Evolutionary conservation across 2,113 vertebrate genomes (phyloP), one percentile per base, ranked within the genome.

Genomic region (Hiodon alosoides): DNA sequence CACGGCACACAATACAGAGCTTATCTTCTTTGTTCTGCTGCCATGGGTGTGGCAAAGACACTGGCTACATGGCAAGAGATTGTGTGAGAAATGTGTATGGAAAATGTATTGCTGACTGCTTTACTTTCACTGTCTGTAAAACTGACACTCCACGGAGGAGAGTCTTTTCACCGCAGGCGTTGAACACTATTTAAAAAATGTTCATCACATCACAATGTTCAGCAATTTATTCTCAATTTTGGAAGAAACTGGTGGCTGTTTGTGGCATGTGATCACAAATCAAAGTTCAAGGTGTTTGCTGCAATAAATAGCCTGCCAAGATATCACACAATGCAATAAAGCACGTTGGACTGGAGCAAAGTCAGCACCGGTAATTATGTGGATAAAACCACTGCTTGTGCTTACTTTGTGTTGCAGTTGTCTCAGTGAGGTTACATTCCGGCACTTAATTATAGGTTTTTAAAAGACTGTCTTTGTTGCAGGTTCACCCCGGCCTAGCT

Each of bases 211-310:
- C 31, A 31, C 31, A 31, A 31, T 31, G 31, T 31, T 31, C 31
- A 31, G 31, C 31, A 31, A 31, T 31, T 31, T 8, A 31, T 46
- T 31, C 31, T 7, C 17, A 66, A 3, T 4, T 61, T 16, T 14
- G 52, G 10, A 69, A 54, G 52, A 54, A 50, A 5, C 10, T 16
- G 11, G 46, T 31, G n/a, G 55, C 13, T 58, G 11, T 13, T 57
- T 13, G 57, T 71, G 31, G 31, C 57, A 55, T 47, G 11, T 55
- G 46, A 5, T 50, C 31, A 9, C 46, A 69, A 54, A 69, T 14
- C 70, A 71, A 71, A 71, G 70, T 71, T 71, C 70, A 71, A 71
- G 13, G 70, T 71, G 31, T 71, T 71, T n/a, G 10, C 54, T 50
- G 57, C 55, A 47, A 60, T 71, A 60, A 71, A 59, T 31, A 71